Base-by-base conservation (phyloP, 2,888 invertebrate species). In the Synanthedon andrenaeformis region DNA sequence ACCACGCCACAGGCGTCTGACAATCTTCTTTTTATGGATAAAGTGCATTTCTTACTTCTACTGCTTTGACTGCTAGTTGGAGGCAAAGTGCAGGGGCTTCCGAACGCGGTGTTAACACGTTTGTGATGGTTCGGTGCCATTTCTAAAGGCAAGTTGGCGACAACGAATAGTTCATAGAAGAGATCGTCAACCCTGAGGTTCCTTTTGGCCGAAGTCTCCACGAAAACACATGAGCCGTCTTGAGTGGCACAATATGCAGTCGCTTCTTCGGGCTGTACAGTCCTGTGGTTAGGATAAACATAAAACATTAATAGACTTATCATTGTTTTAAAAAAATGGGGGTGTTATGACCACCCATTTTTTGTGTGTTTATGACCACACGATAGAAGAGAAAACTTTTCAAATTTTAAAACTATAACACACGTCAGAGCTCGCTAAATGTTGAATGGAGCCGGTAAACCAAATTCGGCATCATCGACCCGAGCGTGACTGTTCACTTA, bases 81-180 rank as follows among this genome's bases (percentile, higher is more conserved):
- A 1, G 93, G 93, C 59, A 94, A 72, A 8, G 93, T 93, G 60
- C 93, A 93, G 0, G 94, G 94, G 54, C 93, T 92, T 4, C 94
- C 91, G 60, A 94, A 94, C 8, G 91, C 92, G 12, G 92, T 91
- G 64, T 91, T 92, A 49, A 96, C 93, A 56, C 93, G 90, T 67
- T 94, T 92, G 77, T 96, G 96, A 72, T 95, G 93, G 68, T 95
- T 94, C 0, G 94, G 94, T 17, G 95, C 94, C 96, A 96, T 96
- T 85, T 96, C 96, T 65, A 94, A 80, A 0, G 96, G 96, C 56
- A 96, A 79, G 72, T 94, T 94, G 35, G 95, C 94, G 51, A 94
- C 91, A 54, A 93, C 90, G 76, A 96, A 96, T 11, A 96, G 89
- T 64, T 94, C 93, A 74, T 94, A 92, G 79, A 96, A 96, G 13